Base-by-base conservation (phyloP, 1,140 invertebrate species). In the Meloidogyne floridensis region DNA sequence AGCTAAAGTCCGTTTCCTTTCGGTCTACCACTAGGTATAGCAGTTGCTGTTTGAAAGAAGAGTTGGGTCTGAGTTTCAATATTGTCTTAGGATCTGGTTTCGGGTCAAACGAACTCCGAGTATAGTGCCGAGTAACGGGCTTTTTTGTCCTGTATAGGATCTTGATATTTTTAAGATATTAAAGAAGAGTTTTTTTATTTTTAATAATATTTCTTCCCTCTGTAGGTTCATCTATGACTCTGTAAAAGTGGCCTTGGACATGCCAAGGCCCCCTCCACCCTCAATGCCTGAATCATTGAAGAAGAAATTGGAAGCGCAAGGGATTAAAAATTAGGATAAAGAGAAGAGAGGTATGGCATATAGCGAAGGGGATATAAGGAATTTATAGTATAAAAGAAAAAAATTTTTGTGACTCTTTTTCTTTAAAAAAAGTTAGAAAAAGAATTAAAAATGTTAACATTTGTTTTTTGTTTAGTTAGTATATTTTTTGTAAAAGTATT, bases 181-280 rank as follows among this genome's bases (percentile, higher is more conserved):
- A 53, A 53, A 3, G 0, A 53, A 53, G 9, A 53, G 51, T 8
- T 0, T 53, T 8, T 53, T 53, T 13, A 20, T 53, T 54, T 69
- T 15, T 10, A 18, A 18, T 56, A 10, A 15, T 7, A 5, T 11
- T 72, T 9, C 0, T 71, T 79, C n/a, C 8, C 6, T 79, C 15
- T 79, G 43, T 71, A 82, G 81, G 81, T 99, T 99, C 92, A 99
- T 99, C 91, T 99, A 99, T 90, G 97, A 99, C 90, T 95, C 94
- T 54, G 86, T 85, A n/a, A 92, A 92, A 85, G 92, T 92, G 20
- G 89, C 87, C 77, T 91, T 92, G 85, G 89, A 94, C 85, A 94
- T 99, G 92, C 97, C 97, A 75, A 93, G 97, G 86, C 97, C 97
- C 89, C 97, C 98, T 91, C 97, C 97, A 91, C 95, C 96, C 90